Percentiles rank a stretch among this genome's conserved stretches.
phyloP scores from a whole-genome alignment of 2,113 vertebrate species.

The Xiphophorus maculatus region DNA sequence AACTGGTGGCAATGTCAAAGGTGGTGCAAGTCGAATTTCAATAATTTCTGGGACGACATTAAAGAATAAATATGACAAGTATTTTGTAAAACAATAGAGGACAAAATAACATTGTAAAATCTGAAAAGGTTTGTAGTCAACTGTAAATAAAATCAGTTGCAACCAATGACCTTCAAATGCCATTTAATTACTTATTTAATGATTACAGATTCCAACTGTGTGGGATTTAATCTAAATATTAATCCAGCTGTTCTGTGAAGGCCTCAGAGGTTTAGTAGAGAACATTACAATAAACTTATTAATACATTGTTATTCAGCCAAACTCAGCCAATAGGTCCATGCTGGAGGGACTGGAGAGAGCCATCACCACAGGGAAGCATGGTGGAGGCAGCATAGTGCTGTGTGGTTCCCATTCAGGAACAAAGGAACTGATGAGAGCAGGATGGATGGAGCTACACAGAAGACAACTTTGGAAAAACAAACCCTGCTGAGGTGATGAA shows the following conservation, averaged over 20 bases:
- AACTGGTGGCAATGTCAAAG: background rate
- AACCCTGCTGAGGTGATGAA: too few relatives aligned
- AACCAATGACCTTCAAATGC: background rate
- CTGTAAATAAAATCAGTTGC: too few relatives aligned
- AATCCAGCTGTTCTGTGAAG: background rate
- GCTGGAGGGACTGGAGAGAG: background rate
- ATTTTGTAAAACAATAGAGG: too few relatives aligned
- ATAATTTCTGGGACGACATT: too few relatives aligned
- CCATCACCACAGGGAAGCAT: background rate
- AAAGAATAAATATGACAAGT: too few relatives aligned
- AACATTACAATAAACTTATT: background rate
- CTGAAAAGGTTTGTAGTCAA: too few relatives aligned
- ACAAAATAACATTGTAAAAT: too few relatives aligned
- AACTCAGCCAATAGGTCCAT: background rate
- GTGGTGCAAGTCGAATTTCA: background rate
- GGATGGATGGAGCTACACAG: too few relatives aligned
- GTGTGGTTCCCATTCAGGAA: background rate
- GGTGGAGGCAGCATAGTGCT: background rate
- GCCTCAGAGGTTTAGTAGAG: too few relatives aligned
- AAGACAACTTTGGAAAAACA: too few relatives aligned
- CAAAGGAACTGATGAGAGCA: background rate
- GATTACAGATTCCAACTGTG: background rate
- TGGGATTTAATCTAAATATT: background rate
- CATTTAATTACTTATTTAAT: background rate
- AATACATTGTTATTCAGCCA: background rate